These are phyloP conservation scores for Ataeniobius toweri DNA, from an alignment of 2,797 vertebrate species.

Conservation along the genomic window DNA sequence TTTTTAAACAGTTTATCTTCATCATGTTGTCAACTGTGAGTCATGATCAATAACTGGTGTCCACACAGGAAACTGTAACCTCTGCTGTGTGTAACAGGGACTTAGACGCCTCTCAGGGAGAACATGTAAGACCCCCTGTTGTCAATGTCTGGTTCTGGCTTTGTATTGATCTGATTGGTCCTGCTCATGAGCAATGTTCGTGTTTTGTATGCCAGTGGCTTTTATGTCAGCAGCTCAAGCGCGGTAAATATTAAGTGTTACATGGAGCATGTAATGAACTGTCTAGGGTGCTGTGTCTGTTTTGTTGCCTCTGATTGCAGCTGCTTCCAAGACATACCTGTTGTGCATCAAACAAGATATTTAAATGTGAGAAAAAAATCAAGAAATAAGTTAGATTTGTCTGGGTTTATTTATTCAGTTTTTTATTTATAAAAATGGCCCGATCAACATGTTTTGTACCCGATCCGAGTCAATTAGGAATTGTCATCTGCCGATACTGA, in stretches of 20 bases:
- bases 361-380: constrained; percentile 23
- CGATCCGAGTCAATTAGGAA: background rate
- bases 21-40: constrained; percentile 18
- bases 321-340: constrained; percentile 44
- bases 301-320: constrained; percentile 14
- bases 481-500: background rate
- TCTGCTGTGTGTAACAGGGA: constrained; percentile 57
- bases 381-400: constrained; percentile 25
- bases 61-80: constrained; percentile 72
- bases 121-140: constrained; percentile 76
- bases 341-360: constrained; percentile 32
- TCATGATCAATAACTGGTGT: constrained; percentile 61
- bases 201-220: constrained; percentile 22
- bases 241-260: background rate
- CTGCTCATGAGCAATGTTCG: constrained; percentile 5
- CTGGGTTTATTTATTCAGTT: constrained; percentile 10
- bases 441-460: background rate
- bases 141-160: constrained; percentile 25
- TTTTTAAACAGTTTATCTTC: constrained; percentile 3
- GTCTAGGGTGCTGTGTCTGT: constrained; percentile 19
- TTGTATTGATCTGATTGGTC: constrained; percentile 16
- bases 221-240: constrained; percentile 6
- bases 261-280: constrained; percentile 1
- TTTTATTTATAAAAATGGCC: background rate
- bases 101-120: constrained; percentile 66